These are phyloP conservation scores for Tyrophagus putrescentiae DNA, from an alignment of 1,140 invertebrate genomes.

Conservation along the genomic window DNA sequence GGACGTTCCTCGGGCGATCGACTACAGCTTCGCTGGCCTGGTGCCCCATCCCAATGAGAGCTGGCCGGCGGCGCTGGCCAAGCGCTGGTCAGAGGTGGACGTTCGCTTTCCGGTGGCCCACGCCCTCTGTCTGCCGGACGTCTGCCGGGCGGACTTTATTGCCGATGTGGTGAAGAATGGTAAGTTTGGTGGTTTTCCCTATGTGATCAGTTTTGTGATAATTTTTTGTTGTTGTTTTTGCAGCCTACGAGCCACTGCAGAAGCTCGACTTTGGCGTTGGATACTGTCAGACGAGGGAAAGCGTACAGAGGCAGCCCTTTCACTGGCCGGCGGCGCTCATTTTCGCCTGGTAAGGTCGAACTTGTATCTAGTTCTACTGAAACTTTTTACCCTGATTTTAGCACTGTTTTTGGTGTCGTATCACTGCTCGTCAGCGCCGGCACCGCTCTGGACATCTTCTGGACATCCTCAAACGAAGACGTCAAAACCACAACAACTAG, in stretches of 20 bases:
- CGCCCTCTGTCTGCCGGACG: background rate
- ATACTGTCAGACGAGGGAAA: background rate
- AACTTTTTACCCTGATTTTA: background rate
- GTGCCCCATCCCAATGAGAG: background rate
- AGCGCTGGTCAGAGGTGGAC: background rate
- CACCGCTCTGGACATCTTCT: too few species aligned
- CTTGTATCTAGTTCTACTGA: background rate
- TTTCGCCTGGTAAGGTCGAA: background rate
- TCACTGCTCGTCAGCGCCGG: background rate
- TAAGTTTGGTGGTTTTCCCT: too few species aligned
- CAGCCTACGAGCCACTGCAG: background rate
- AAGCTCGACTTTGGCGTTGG: background rate
- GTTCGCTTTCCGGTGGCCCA: background rate
- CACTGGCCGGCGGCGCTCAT: background rate
- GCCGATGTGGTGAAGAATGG: constrained; percentile 1
- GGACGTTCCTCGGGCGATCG: background rate
- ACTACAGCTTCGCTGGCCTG: background rate
- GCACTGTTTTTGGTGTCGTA: background rate
- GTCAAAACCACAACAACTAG: too few species aligned
- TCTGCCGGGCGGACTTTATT: background rate
- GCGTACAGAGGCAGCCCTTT: background rate
- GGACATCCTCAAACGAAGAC: too few species aligned
- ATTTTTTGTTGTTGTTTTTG: too few species aligned
- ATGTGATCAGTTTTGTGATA: too few species aligned
- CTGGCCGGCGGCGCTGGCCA: background rate